Conservation (phyloP, 2,888 invertebrate genomes). For the Andrena trimmerana region DNA sequence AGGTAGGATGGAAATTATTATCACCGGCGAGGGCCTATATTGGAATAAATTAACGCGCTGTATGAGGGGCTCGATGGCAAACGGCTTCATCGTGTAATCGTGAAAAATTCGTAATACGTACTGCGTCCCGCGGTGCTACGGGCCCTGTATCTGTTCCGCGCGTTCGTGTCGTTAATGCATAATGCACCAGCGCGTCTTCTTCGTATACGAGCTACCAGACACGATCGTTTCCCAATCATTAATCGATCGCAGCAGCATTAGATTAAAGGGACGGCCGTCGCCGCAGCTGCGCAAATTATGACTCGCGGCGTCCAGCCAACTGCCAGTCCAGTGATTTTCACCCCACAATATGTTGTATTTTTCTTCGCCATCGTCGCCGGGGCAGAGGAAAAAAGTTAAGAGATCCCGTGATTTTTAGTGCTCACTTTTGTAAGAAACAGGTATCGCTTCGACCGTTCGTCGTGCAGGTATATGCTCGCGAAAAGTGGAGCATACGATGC, state of each 20-base stretch:
- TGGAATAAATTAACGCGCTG: conserved; percentile 59
- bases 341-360: conserved; percentile 1
- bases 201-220: conserved; percentile 41
- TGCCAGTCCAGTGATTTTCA: conserved; percentile 40
- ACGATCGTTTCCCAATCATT: conserved; percentile 56
- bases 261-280: conserved; percentile 50
- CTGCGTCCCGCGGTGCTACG: conserved; percentile 52
- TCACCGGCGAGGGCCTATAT: conserved; percentile 33
- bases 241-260: conserved; percentile 51
- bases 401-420: conserved; percentile 1
- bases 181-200: conserved; percentile 39
- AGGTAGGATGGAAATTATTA: conserved; percentile 47
- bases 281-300: conserved; percentile 41
- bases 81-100: conserved; percentile 58
- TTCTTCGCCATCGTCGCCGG: not conserved
- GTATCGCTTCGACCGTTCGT: conserved; percentile 14
- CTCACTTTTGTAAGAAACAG: conserved; percentile 29
- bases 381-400: conserved; percentile 2
- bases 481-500: conserved; percentile 15
- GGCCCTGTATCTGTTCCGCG: conserved; percentile 37
- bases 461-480: not conserved
- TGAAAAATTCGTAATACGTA: conserved; percentile 59
- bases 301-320: conserved; percentile 17
- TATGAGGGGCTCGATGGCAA: conserved; percentile 39
- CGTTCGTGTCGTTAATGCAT: conserved; percentile 55